Conservation (phyloP, 2,888 invertebrate genomes). For the Monopis laevigella region DNA sequence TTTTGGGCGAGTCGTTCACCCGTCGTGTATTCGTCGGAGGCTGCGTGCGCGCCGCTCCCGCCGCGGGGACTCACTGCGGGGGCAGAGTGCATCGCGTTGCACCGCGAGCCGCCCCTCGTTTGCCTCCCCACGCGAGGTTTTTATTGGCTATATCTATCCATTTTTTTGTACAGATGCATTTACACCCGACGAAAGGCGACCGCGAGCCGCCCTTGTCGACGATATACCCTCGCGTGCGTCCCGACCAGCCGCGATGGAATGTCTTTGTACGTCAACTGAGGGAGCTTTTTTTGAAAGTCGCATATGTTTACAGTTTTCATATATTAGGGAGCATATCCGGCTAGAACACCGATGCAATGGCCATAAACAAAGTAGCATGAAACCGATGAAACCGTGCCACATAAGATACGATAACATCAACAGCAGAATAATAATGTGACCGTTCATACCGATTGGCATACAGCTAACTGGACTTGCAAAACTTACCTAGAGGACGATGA, state of each 20-base stretch:
- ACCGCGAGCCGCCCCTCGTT: conserved; percentile 56
- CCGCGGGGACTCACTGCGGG: conserved; percentile 52
- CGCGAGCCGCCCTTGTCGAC: conserved; percentile 47
- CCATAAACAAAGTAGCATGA: neutral
- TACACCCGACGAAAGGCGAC: conserved; percentile 51
- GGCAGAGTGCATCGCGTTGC: conserved; percentile 37
- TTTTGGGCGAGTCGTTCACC: conserved; percentile 28
- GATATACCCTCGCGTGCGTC: conserved; percentile 47
- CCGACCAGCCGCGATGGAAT: conserved; percentile 39
- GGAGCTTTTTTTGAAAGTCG: conserved; percentile 30
- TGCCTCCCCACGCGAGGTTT: conserved; percentile 58
- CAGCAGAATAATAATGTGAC: conserved; percentile 59
- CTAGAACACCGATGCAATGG: neutral
- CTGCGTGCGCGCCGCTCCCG: conserved; percentile 62
- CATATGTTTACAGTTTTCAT: conserved; percentile 27
- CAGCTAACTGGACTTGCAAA: conserved; percentile 64
- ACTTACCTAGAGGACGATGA: conserved; percentile 61
- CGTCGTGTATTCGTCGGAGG: conserved; percentile 30
- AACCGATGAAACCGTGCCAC: too few relatives aligned
- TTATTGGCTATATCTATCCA: conserved; percentile 60
- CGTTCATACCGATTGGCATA: conserved; percentile 45
- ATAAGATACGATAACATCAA: conserved; percentile 43
- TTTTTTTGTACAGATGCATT: conserved; percentile 57
- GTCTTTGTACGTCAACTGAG: conserved; percentile 41
- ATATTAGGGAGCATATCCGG: conserved; percentile 3